Evolutionary conservation across 2,113 vertebrate genomes (phyloP), one percentile per base, ranked within the genome.

Genomic region (Reinhardtius hippoglossoides): DNA sequence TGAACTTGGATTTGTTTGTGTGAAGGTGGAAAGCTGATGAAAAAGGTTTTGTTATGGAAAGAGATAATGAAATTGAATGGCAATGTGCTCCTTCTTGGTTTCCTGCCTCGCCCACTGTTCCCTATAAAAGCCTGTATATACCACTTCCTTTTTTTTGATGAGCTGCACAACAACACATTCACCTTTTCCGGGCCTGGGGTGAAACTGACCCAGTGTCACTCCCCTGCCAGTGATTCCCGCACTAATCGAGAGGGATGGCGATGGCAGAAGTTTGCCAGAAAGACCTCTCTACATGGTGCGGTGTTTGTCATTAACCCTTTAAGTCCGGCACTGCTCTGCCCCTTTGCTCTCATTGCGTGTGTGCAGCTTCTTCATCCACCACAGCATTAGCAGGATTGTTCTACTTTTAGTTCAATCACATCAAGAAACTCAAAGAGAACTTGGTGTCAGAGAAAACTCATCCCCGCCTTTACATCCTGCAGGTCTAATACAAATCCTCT

Each of bases 351-450:
- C 62, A 73, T 82, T 20, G 71, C 77, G 35, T 90, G 83, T 0
- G 67, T 91, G 31, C 54, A 73, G 40, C 40, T 70, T 93, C 15
- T 86, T 95, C 1, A 0, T 92, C 52, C 80, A 89, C 0, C 40
- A 40, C 50, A 61, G 62, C 50, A 76, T 74, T 77, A 66, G 63
- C 1, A 1, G 42, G 52, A 74, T 65, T 9, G 2, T 31, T 9
- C 40, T 59, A 61, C 68, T 76, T 80, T 74, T 16, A 52, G 27
- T 76, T 70, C 27, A 85, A 89, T 14, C 90, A 93, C 69, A 77
- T 23, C 85, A 92, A 91, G 6, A 88, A 83, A 46, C 65, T 95
- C 73, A 87, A 95, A 44, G 92, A 95, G 80, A 77, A 80, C 18
- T 10, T 9, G 0, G 42, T 3, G 0, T 21, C 0, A 5, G 73